These are phyloP conservation scores for Cancer borealis DNA, from an alignment of 2,888 invertebrate genomes.

Conservation along the genomic window DNA sequence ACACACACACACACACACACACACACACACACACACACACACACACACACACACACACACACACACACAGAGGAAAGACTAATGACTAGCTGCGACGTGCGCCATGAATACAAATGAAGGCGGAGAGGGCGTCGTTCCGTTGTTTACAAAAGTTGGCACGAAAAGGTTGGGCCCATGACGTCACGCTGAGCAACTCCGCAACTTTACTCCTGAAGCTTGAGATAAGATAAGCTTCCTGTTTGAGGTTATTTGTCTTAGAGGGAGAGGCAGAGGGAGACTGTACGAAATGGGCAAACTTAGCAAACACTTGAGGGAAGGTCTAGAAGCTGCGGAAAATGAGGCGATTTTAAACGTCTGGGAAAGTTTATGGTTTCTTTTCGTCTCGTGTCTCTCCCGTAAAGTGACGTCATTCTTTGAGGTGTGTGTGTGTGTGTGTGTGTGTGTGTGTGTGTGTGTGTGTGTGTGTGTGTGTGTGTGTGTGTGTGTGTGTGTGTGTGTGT, in stretches of 20 bases:
- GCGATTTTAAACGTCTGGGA: not conserved
- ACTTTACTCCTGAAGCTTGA: not conserved
- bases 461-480: not conserved
- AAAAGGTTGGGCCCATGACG: conserved; percentile 16
- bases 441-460: not conserved
- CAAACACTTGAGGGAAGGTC: not conserved
- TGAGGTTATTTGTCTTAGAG: no score
- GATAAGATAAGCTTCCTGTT: not conserved
- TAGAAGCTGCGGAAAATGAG: conserved; percentile 2
- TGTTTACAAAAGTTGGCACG: conserved; percentile 24
- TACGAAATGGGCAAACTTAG: not conserved
- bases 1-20: conserved; percentile 39
- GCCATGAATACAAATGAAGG: conserved; percentile 33
- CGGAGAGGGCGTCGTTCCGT: not conserved
- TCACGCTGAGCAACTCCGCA: not conserved
- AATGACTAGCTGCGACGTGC: conserved; percentile 15
- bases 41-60: conserved; percentile 32
- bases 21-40: not conserved
- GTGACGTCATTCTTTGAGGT: not conserved
- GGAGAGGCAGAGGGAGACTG: not conserved
- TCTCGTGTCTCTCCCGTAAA: not conserved
- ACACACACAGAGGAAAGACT: conserved; percentile 28
- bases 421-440: conserved; percentile 3
- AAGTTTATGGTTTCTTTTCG: conserved; percentile 1
- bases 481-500: not conserved